A percentile compares a stretch with the other conserved stretches of the same genome.
Evolutionary conservation across 2,888 invertebrate species (phyloP).

Genomic region (Lamellibrachia satsuma): DNA sequence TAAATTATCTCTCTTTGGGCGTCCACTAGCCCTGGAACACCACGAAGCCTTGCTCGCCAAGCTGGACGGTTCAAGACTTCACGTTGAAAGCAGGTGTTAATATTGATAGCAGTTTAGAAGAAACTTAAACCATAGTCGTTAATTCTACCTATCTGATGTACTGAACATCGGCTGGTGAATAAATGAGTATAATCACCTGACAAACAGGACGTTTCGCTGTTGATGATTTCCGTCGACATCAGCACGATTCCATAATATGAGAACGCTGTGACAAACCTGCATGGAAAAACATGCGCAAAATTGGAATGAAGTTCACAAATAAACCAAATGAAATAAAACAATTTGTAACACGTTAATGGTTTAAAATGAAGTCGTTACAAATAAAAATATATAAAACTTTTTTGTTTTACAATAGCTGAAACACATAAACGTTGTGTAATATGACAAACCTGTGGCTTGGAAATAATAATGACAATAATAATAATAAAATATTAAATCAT

Average conservation of each 20-base stretch:
- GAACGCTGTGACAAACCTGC: conserved; percentile 47
- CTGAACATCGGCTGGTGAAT: background rate
- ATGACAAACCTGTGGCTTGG: too few species aligned
- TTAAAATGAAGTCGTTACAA: background rate
- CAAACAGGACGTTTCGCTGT: conserved; percentile 69
- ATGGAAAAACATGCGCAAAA: background rate
- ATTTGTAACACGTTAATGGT: background rate
- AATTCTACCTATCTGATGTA: background rate
- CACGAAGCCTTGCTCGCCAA: too few species aligned
- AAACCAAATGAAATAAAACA: background rate
- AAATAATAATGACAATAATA: too few species aligned
- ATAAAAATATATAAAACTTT: too few species aligned
- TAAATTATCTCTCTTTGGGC: too few species aligned
- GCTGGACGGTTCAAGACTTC: too few species aligned
- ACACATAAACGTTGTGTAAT: too few species aligned
- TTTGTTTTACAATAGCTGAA: too few species aligned
- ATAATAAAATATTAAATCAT: too few species aligned
- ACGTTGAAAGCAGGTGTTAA: too few species aligned
- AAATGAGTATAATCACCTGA: background rate
- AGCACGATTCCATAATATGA: conserved; percentile 62
- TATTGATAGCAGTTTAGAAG: too few species aligned
- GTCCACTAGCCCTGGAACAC: too few species aligned
- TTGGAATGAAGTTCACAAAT: background rate
- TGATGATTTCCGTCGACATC: conserved; percentile 55
- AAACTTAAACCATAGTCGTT: background rate